Conservation (phyloP, 2,113 vertebrate species). For the Alethe diademata region DNA sequence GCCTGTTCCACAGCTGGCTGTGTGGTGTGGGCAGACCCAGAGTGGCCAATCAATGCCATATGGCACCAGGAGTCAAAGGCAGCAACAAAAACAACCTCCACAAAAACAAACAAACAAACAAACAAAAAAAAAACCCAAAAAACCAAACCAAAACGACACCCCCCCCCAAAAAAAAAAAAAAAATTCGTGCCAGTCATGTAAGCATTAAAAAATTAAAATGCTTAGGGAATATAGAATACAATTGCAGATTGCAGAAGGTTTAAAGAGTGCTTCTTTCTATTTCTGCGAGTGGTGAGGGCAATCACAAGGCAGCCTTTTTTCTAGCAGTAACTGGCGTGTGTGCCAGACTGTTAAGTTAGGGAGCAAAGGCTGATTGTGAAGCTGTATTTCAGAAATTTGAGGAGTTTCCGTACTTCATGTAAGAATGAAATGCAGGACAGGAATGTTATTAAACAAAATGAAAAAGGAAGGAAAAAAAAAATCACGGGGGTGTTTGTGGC, state of each 20-base stretch:
- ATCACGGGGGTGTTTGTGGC: neutral
- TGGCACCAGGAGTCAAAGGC: neutral
- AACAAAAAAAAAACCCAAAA: too few species aligned
- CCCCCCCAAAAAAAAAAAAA: too few species aligned
- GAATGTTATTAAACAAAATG: slow-evolving; percentile 30
- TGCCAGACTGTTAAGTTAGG: neutral
- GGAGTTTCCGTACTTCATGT: neutral
- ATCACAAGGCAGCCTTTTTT: neutral
- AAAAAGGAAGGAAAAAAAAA: neutral
- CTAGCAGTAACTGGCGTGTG: neutral
- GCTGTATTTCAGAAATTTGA: slow-evolving; percentile 10
- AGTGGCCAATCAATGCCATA: neutral
- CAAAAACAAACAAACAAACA: too few species aligned
- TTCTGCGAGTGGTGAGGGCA: neutral
- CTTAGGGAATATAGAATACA: neutral
- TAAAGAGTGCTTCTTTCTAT: neutral
- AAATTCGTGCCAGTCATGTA: neutral
- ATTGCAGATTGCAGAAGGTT: neutral
- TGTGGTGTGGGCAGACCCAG: neutral
- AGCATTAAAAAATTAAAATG: neutral
- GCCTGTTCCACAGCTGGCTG: neutral
- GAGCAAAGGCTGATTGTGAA: neutral
- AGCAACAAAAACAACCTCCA: neutral
- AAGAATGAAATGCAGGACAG: slow-evolving; percentile 11
- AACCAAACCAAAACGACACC: too few species aligned